A percentile compares a stretch with the other conserved stretches of the same genome.
These are phyloP conservation scores for Itoplectis maculator DNA, from an alignment of 2,888 invertebrate genomes.

Conservation along the genomic window DNA sequence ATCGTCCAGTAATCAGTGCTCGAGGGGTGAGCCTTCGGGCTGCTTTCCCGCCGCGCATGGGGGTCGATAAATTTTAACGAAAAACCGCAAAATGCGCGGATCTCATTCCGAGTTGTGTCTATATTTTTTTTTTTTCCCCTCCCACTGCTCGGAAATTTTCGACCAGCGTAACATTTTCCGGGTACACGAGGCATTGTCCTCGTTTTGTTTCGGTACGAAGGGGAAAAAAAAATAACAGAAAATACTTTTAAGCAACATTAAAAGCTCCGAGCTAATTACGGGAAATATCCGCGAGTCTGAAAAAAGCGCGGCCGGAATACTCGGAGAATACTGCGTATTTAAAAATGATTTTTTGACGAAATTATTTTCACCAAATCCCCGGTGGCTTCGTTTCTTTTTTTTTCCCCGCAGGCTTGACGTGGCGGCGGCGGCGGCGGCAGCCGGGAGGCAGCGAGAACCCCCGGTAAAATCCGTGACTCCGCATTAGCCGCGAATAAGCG, in stretches of 20 bases:
- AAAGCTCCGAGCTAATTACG: too few species aligned
- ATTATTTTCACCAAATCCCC: neutral
- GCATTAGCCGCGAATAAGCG: conserved; percentile 1
- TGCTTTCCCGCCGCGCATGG: neutral
- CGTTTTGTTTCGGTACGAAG: too few species aligned
- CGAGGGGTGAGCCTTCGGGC: conserved; percentile 35
- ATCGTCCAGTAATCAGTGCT: conserved; percentile 64
- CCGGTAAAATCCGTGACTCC: neutral
- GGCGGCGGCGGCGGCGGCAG: too few species aligned
- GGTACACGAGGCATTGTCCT: neutral
- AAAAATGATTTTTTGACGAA: conserved; percentile 19
- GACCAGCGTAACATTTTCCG: conserved; percentile 15
- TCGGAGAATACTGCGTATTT: neutral
- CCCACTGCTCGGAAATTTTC: neutral
- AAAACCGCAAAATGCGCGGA: conserved; percentile 56
- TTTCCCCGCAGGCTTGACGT: too few species aligned
- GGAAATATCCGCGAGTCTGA: too few species aligned
- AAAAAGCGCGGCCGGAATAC: too few species aligned
- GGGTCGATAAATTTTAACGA: conserved; percentile 66
- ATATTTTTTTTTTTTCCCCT: conserved; percentile 38
- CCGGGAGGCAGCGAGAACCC: neutral
- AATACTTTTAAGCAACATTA: too few species aligned
- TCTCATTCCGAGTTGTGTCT: conserved; percentile 50
- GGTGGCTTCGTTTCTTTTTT: too few species aligned
- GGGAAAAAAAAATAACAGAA: too few species aligned